Conservation (phyloP, 23 tunicate genomes). For the Trididemnum miniatum region DNA sequence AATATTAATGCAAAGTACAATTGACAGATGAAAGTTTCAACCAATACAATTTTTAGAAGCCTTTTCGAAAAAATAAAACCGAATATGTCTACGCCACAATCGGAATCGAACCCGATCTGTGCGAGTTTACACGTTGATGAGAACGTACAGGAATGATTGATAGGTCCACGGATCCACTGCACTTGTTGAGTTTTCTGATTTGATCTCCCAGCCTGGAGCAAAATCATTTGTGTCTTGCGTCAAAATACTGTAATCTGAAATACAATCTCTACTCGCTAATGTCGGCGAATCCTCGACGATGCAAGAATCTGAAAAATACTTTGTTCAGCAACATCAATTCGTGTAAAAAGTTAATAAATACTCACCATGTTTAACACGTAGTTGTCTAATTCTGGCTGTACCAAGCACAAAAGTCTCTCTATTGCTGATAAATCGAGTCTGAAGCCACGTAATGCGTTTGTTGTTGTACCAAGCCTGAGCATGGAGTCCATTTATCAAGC, state of each 20-base stretch:
- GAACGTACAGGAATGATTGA: constrained; percentile 26
- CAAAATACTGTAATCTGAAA: constrained; percentile 20
- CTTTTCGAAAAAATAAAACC: no score
- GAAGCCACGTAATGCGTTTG: constrained; percentile 58
- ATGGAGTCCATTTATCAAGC: constrained; percentile 45
- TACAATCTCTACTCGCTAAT: constrained; percentile 21
- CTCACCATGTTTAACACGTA: constrained; percentile 50
- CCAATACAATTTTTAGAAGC: no score
- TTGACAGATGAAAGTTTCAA: no score
- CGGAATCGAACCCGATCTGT: no score
- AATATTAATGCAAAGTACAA: no score
- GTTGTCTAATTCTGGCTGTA: constrained; percentile 75
- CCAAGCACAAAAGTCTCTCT: constrained; percentile 79
- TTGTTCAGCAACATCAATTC: background rate
- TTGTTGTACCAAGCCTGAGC: constrained; percentile 78
- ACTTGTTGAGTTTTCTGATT: background rate
- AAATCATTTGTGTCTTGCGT: constrained; percentile 38
- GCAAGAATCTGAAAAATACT: constrained; percentile 6
- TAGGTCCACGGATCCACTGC: constrained; percentile 33
- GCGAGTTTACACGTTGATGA: background rate
- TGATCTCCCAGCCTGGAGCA: constrained; percentile 33
- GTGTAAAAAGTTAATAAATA: background rate
- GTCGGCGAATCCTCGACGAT: background rate
- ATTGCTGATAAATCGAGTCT: constrained; percentile 61
- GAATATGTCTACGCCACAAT: no score